Base-by-base conservation (phyloP, 2,113 vertebrate species). In the Varanus komodoensis region DNA sequence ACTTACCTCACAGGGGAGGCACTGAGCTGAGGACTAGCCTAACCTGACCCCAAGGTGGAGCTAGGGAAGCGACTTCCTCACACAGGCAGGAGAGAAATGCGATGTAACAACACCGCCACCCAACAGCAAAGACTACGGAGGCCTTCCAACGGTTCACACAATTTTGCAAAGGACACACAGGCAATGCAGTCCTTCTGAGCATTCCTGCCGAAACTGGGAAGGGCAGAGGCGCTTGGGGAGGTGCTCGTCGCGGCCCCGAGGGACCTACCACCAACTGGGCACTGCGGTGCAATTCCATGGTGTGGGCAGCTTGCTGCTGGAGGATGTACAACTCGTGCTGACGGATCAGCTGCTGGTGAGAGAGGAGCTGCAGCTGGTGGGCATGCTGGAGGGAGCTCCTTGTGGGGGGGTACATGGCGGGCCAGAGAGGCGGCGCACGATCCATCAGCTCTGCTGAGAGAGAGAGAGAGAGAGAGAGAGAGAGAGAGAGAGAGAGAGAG, bases 311-410 rank as follows among this genome's bases (percentile, higher is more conserved):
- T 94, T 99, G 99, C 96, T 99, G 99, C 96, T 99, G 99, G 94
- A 99, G 98, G 97, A 99, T 98, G 93, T 98, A 98, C 4, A 99
- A 94, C 95, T 99, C 99, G 0, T 99, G 99, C 95, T 99, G 99
- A 38, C 99, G 96, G 48, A 99, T 97, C 94, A 99, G 98, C 95
- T 99, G 99, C 95, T 99, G 99, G 94, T 99, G 99, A 6, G 99
- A 99, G 88, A 99, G 98, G 17, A 99, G 98, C 97, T 99, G 99
- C 68, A 99, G 98, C 97, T 99, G 99, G 95, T 99, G 99, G 0
- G 99, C 99, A 0, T 99, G 99, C 95, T 99, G 99, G 91, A 99
- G 98, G 73, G 98, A 97, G 96, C 97, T 97, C 92, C 98, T 96
- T 81, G 98, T 96, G 0, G 98, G 96, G 0, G 98, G 98, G 93